These are phyloP conservation scores for Cerastoderma edule DNA, from an alignment of 2,888 invertebrate genomes.

Conservation along the genomic window DNA sequence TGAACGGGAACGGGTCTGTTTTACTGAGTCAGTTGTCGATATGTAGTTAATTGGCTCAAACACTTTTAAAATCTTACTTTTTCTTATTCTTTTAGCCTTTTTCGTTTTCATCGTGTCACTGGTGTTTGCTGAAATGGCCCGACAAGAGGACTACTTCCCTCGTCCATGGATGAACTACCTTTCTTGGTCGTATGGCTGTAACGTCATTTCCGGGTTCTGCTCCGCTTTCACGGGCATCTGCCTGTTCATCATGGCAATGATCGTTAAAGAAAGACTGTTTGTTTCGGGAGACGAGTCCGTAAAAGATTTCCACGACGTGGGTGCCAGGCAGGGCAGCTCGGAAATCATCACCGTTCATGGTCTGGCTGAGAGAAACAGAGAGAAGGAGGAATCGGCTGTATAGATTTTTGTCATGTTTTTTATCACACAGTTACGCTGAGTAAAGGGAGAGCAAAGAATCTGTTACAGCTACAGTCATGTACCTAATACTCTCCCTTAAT, in stretches of 20 bases:
- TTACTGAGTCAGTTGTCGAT: too few relatives aligned
- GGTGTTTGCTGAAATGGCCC: slow-evolving; percentile 93
- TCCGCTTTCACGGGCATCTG: slow-evolving; percentile 80
- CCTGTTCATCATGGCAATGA: slow-evolving; percentile 71
- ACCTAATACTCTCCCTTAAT: not conserved
- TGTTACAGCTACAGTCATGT: not conserved
- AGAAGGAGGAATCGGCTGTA: slow-evolving; percentile 21
- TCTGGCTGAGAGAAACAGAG: not conserved
- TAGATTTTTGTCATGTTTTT: slow-evolving; percentile 14
- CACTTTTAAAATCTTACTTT: too few relatives aligned
- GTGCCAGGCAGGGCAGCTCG: slow-evolving; percentile 37
- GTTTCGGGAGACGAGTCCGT: not conserved
- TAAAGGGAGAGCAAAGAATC: not conserved
- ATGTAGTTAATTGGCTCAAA: too few relatives aligned
- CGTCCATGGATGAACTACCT: slow-evolving; percentile 98
- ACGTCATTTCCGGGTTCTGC: slow-evolving; percentile 88
- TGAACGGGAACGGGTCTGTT: too few relatives aligned
- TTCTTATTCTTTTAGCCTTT: slow-evolving; percentile 67
- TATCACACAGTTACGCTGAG: not conserved
- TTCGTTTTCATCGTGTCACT: slow-evolving; percentile 76
- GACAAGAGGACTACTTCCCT: slow-evolving; percentile 96
- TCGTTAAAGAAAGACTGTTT: slow-evolving; percentile 63
- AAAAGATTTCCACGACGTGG: not conserved
- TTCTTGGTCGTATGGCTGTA: slow-evolving; percentile 97
- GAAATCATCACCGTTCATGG: slow-evolving; percentile 40